These are phyloP conservation scores for Hirtodrosophila histrioides DNA, from an alignment of 2,888 invertebrate genomes.

Conservation along the genomic window DNA sequence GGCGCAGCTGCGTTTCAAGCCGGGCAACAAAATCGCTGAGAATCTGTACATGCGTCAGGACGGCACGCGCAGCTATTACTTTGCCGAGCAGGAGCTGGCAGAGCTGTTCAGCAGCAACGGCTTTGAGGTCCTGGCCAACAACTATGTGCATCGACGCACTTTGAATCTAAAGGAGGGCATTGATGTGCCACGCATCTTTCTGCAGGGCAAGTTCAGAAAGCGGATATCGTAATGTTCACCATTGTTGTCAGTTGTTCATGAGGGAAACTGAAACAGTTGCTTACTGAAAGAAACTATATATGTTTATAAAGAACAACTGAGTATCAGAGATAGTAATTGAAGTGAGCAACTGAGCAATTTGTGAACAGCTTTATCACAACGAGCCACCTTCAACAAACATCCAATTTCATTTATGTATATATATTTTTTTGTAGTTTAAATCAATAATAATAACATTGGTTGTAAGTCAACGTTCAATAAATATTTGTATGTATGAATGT, in stretches of 20 bases:
- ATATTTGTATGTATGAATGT: conserved; percentile 64
- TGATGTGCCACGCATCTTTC: conserved; percentile 95
- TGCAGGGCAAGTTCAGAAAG: conserved; percentile 94
- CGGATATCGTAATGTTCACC: not conserved
- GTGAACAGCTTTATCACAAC: too few species aligned
- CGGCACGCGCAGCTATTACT: conserved; percentile 96
- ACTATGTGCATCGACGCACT: conserved; percentile 94
- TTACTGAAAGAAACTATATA: too few species aligned
- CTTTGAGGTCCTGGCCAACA: conserved; percentile 88
- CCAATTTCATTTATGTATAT: conserved; percentile 38
- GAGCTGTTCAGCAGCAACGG: conserved; percentile 88
- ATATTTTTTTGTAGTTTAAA: conserved; percentile 57
- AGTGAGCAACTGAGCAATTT: not conserved
- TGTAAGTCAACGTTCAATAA: conserved; percentile 79
- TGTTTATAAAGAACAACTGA: too few species aligned
- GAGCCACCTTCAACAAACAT: not conserved
- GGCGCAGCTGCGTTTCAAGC: conserved; percentile 96
- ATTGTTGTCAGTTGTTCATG: too few species aligned
- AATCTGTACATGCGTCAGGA: conserved; percentile 98
- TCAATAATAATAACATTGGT: conserved; percentile 64
- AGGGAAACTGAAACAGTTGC: too few species aligned
- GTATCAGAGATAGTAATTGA: too few species aligned
- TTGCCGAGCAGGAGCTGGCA: conserved; percentile 89
- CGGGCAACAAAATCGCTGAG: conserved; percentile 95
- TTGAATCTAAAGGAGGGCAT: conserved; percentile 96